Base-by-base conservation (phyloP, 2,113 vertebrate genomes). In the Petrocephalus microphthalmus region DNA sequence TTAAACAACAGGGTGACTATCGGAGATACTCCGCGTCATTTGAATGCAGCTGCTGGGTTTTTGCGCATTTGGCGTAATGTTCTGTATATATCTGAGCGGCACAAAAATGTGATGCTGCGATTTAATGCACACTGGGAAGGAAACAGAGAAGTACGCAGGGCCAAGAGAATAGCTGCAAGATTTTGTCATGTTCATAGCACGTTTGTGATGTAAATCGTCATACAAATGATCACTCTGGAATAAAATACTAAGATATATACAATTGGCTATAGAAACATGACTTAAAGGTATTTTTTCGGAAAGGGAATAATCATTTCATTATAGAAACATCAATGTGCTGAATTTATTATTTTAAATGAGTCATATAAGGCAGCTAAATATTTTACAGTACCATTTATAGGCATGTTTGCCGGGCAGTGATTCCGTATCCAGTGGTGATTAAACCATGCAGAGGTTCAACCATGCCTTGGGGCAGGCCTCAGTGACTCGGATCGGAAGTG, bases 1-100 rank as follows among this genome's bases (percentile, higher is more conserved):
- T 84, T 51, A 85, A 88, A 89, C 88, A 91, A 91, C 87, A 86
- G 89, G 90, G 88, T 87, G 37, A 54, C 33, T 91, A 83, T 89
- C 42, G 19, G 87, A 42, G 86, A 89, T 85, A 88, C 91, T 87
- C 82, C 51, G 89, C 91, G 90, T 91, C 47, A 71, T 37, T 49
- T 93, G 89, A 90, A 93, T 91, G 92, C 42, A 89, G 88, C 84
- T 86, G 88, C 33, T 42, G 84, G n/a, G 56, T 25, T 88, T 88
- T 88, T 71, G 85, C 87, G 88, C 83, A 85, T 52, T 84, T 67
- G 3, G 47, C 19, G 57, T 20, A 49, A 83, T 22, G 87, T 56
- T 45, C 87, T 49, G 74, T 82, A 17, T 81, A 42, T 74, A 19
- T 53, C 67, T 7, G 47, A 67, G 49, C 84, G 84, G 49, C 51